Percentiles rank a stretch among this genome's conserved stretches.
These are phyloP conservation scores for crab-eating macaque (Macaca fascicularis) DNA, from an alignment of 2,113 vertebrate species.

Conservation along the genomic window DNA sequence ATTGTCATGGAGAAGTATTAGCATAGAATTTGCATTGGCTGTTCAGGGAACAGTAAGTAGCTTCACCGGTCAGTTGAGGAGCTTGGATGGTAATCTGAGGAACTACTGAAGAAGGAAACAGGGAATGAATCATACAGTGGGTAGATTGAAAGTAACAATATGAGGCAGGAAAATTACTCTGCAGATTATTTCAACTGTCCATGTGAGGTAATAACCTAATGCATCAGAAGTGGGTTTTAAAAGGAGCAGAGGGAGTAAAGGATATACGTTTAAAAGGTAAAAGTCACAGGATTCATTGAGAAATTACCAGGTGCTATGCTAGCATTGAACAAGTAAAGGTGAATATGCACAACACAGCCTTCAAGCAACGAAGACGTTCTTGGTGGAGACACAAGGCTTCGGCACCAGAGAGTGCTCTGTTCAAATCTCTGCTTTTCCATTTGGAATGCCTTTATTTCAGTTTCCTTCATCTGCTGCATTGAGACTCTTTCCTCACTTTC, in stretches of 20 bases:
- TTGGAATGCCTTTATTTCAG: neutral
- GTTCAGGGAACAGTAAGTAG: neutral
- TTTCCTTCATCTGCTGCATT: neutral
- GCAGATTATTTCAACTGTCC: neutral
- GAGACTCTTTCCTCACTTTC: neutral
- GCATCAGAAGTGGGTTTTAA: neutral
- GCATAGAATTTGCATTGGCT: neutral
- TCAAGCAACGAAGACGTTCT: neutral
- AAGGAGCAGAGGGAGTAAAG: neutral
- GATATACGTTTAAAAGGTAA: neutral
- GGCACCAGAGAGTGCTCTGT: neutral
- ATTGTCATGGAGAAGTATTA: neutral
- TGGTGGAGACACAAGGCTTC: neutral
- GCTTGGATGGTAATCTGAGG: neutral
- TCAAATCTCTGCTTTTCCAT: neutral
- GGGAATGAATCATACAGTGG: neutral
- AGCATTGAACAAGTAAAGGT: neutral
- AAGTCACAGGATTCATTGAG: neutral
- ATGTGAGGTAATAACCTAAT: neutral
- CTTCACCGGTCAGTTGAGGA: neutral
- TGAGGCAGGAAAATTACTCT: neutral
- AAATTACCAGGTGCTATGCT: neutral
- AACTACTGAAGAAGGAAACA: neutral
- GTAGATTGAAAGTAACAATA: neutral
- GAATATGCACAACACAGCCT: neutral